Evolutionary conservation across 2,888 invertebrate genomes (phyloP).

Genomic region (Poecilus cupreus): DNA sequence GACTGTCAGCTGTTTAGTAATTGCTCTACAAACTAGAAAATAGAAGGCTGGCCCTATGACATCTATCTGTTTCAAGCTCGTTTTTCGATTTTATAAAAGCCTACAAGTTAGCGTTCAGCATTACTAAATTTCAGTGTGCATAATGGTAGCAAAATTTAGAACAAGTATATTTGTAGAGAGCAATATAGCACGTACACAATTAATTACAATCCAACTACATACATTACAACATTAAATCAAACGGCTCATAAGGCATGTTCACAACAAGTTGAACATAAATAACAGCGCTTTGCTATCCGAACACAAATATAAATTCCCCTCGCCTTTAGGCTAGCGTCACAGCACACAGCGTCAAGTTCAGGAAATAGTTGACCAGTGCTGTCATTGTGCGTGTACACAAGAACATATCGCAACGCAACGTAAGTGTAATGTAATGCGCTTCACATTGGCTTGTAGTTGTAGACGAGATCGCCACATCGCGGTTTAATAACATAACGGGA

Average conservation of each 20-base stretch:
- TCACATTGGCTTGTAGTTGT: constrained; percentile 15
- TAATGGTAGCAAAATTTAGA: no score
- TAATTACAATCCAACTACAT: neutral
- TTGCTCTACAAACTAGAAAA: no score
- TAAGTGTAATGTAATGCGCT: constrained; percentile 12
- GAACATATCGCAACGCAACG: neutral
- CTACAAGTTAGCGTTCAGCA: no score
- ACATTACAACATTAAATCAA: neutral
- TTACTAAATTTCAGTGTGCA: no score
- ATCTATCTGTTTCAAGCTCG: no score
- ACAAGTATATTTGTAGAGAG: no score
- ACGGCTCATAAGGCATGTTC: neutral
- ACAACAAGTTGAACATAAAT: no score
- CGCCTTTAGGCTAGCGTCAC: neutral
- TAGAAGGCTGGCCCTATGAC: no score
- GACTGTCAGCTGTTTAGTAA: no score
- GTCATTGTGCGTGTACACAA: neutral
- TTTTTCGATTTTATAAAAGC: no score
- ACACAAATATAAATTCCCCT: neutral
- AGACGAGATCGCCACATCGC: constrained; percentile 7
- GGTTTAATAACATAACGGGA: constrained; percentile 40
- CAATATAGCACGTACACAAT: no score
- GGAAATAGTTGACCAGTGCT: neutral
- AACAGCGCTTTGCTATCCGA: neutral
- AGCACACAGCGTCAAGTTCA: neutral